A percentile compares a stretch with the other conserved stretches of the same genome.
These are phyloP conservation scores for Hoplodrina ambigua DNA, from an alignment of 2,888 invertebrate species.

Conservation along the genomic window DNA sequence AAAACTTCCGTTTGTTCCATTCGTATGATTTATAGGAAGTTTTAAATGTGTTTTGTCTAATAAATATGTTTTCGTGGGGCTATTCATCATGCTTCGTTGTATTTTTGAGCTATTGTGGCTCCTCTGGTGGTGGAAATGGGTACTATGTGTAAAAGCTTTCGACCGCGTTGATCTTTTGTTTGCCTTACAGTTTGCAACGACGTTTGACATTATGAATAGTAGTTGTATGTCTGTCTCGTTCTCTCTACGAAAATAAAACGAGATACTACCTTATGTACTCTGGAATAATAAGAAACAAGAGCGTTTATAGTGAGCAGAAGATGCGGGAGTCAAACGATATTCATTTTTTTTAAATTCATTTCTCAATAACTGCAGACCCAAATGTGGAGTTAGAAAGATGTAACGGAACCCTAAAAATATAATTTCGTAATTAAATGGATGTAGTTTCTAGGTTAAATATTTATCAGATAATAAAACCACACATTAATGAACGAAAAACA, in stretches of 20 bases:
- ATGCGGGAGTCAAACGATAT: conserved; percentile 14
- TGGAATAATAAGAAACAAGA: conserved; percentile 39
- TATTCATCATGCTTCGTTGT: conserved; percentile 60
- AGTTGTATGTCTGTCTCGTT: conserved; percentile 58
- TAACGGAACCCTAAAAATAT: not conserved
- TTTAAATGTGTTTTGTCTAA: conserved; percentile 59
- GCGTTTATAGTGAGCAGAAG: conserved; percentile 37
- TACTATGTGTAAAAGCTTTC: conserved; percentile 66
- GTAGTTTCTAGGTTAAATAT: not conserved
- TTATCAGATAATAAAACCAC: not conserved
- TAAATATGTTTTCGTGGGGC: conserved; percentile 58
- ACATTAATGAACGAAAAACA: not conserved
- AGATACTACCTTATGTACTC: conserved; percentile 51
- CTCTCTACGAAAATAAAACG: conserved; percentile 58
- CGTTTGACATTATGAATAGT: conserved; percentile 68
- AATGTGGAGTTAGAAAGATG: not conserved
- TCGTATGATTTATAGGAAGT: conserved; percentile 54
- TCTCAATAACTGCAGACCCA: not conserved
- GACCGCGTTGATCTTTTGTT: conserved; percentile 62
- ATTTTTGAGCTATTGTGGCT: conserved; percentile 59
- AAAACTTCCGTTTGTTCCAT: conserved; percentile 41
- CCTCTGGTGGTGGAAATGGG: conserved; percentile 69
- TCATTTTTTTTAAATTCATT: conserved; percentile 15
- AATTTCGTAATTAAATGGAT: not conserved
- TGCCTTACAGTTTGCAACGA: conserved; percentile 62